Percentiles rank a stretch among this genome's conserved stretches.
Conservation (phyloP, 1,140 invertebrate genomes). For the Drosophila busckii region DNA sequence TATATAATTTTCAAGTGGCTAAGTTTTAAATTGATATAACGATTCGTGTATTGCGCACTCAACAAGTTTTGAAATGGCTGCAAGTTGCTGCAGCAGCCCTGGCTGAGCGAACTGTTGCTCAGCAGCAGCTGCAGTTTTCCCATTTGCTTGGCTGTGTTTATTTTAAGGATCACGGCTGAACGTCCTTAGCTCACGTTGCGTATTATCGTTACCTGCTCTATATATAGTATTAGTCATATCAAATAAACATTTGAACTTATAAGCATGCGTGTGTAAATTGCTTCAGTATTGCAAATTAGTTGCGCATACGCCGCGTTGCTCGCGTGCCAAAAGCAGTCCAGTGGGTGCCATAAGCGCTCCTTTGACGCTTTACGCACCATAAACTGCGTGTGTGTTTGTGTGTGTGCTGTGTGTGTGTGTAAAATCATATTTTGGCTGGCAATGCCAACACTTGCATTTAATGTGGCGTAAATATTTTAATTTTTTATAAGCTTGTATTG, state of each 20-base stretch:
- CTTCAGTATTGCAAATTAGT: slow-evolving; percentile 41
- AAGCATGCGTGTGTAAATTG: slow-evolving; percentile 36
- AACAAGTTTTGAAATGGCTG: too few relatives aligned
- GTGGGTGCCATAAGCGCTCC: slow-evolving; percentile 52
- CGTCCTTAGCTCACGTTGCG: slow-evolving; percentile 25
- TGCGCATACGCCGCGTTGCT: slow-evolving; percentile 36
- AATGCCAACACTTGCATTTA: slow-evolving; percentile 59
- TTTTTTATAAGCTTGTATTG: slow-evolving; percentile 61
- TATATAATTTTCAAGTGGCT: too few relatives aligned
- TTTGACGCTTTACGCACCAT: slow-evolving; percentile 14
- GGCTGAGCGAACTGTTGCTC: too few relatives aligned
- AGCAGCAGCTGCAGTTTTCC: too few relatives aligned
- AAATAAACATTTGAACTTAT: slow-evolving; percentile 39
- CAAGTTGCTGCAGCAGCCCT: too few relatives aligned
- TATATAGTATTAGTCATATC: slow-evolving; percentile 30
- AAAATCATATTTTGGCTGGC: slow-evolving; percentile 68
- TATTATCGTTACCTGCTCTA: slow-evolving; percentile 37
- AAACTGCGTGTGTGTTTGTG: slow-evolving; percentile 14
- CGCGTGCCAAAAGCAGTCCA: slow-evolving; percentile 21
- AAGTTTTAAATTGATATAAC: too few relatives aligned
- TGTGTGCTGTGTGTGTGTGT: slow-evolving; percentile 12
- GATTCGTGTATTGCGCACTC: too few relatives aligned
- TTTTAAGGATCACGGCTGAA: too few relatives aligned
- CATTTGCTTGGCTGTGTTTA: too few relatives aligned
- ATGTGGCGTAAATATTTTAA: slow-evolving; percentile 76